These are phyloP conservation scores for Sphecodes monilicornis DNA, from an alignment of 2,888 invertebrate genomes.

Conservation along the genomic window DNA sequence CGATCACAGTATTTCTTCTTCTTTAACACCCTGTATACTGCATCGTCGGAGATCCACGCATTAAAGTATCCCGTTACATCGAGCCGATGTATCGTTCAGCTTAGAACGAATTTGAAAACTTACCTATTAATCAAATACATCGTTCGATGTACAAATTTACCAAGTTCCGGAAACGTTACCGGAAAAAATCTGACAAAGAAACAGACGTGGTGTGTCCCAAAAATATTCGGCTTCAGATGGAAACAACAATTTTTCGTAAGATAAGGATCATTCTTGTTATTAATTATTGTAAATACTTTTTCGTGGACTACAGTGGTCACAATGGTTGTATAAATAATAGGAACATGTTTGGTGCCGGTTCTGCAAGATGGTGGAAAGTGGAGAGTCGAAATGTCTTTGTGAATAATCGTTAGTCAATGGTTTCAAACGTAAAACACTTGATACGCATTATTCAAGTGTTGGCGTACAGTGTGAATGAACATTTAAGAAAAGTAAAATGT, in stretches of 20 bases:
- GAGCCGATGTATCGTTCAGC: background rate
- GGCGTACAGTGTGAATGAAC: too few species aligned
- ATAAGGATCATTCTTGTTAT: background rate
- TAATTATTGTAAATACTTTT: background rate
- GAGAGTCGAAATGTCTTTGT: background rate
- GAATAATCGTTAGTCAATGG: background rate
- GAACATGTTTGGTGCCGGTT: background rate
- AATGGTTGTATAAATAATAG: background rate
- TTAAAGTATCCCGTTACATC: background rate
- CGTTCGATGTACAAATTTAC: background rate
- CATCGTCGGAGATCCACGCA: background rate
- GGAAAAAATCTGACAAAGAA: background rate
- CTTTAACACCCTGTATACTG: constrained; percentile 1
- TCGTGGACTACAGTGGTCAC: background rate
- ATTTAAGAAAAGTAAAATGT: too few species aligned
- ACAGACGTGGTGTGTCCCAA: background rate
- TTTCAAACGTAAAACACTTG: background rate
- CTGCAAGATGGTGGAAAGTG: background rate
- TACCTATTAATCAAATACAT: constrained; percentile 21
- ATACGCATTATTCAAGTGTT: too few species aligned
- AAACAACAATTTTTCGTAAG: background rate
- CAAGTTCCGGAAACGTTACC: background rate
- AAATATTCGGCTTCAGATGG: background rate
- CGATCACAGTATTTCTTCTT: background rate
- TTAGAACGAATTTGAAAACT: constrained; percentile 9